These are phyloP conservation scores for Natrix natrix DNA, from an alignment of 2,797 vertebrate genomes.

Conservation along the genomic window DNA sequence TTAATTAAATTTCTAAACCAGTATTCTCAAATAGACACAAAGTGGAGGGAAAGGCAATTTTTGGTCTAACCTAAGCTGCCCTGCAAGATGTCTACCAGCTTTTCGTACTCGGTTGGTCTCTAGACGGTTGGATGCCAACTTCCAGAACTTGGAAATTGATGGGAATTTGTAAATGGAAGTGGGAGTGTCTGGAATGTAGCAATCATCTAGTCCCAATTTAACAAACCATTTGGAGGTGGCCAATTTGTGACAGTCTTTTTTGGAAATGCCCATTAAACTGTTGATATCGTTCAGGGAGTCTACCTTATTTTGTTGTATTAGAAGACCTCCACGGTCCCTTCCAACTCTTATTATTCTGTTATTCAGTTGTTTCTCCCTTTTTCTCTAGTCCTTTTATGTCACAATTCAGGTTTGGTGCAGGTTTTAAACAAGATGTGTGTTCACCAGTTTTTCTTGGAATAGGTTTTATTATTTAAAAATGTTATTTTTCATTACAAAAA, in stretches of 20 bases:
- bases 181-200: not conserved
- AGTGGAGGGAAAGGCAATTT: not conserved
- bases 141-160: not conserved
- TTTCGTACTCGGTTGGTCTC: not conserved
- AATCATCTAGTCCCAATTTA: not conserved
- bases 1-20: not conserved
- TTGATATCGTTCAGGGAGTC: not conserved
- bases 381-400: not conserved
- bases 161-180: not conserved
- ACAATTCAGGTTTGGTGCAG: not conserved
- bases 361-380: not conserved
- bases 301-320: not conserved
- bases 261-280: not conserved
- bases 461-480: not conserved
- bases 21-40: not conserved
- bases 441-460: not conserved
- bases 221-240: not conserved
- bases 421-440: not conserved
- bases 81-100: not conserved
- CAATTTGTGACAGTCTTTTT: not conserved
- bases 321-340: not conserved
- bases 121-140: not conserved
- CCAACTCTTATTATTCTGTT: not conserved
- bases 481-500: not conserved
- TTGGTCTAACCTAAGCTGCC: not conserved